Evolutionary conservation across 2,113 vertebrate species (phyloP).

Genomic region (Lates calcarifer): DNA sequence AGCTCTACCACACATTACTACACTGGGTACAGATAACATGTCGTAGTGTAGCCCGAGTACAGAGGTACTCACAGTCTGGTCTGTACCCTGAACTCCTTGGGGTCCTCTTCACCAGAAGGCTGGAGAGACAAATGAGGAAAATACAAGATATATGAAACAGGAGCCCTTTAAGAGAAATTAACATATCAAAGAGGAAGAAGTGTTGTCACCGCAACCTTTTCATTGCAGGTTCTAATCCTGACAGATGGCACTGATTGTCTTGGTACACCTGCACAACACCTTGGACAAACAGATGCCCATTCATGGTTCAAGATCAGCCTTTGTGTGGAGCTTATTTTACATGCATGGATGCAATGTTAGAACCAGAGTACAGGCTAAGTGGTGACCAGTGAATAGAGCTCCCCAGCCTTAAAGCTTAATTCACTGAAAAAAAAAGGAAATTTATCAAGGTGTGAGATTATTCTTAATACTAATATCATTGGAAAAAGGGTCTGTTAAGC

Average conservation of each 20-base stretch:
- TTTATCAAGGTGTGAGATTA: neutral
- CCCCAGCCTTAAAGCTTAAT: neutral
- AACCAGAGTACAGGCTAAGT: neutral
- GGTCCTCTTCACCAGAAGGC: conserved; percentile 88
- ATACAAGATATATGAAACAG: neutral
- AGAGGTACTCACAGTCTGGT: conserved; percentile 86
- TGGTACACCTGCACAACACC: conserved; percentile 4
- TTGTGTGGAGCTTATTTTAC: neutral
- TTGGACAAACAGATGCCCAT: neutral
- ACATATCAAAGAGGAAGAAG: neutral
- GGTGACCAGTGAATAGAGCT: neutral
- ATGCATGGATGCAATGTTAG: neutral
- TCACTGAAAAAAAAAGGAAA: neutral
- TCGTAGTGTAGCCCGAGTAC: neutral
- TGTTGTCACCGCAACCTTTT: neutral
- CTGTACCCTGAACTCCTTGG: conserved; percentile 86
- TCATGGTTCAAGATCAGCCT: neutral
- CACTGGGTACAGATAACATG: neutral
- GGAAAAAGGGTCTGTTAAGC: too few relatives aligned
- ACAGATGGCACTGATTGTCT: conserved; percentile 4
- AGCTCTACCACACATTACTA: neutral
- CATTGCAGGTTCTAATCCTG: neutral
- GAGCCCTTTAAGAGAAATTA: neutral
- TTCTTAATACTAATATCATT: neutral
- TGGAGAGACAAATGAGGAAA: conserved; percentile 58